Percentiles rank a stretch among this genome's conserved stretches.
Evolutionary conservation across 2,113 vertebrate genomes (phyloP).

Genomic region (Cyrtonyx montezumae): DNA sequence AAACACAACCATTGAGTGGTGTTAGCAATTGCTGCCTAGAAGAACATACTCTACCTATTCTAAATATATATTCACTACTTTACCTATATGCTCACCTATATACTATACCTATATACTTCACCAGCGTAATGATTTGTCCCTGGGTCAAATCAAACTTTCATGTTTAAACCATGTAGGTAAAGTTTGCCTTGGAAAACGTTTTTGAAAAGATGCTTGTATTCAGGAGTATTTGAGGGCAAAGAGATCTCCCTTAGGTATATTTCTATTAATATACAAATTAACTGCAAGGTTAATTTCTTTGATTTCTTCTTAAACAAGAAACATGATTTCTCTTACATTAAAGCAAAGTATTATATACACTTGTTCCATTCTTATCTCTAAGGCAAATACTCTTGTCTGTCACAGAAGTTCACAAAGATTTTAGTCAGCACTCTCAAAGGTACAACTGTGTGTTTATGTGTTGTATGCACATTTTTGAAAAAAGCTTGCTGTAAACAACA

Average conservation of each 20-base stretch:
- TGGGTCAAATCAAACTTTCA: rapidly evolving
- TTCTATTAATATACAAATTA: neutral
- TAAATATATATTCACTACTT: neutral
- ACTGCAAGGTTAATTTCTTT: neutral
- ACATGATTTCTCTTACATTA: neutral
- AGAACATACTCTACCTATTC: neutral
- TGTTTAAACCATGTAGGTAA: neutral
- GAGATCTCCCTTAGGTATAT: neutral
- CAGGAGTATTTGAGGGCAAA: neutral
- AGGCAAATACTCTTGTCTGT: neutral
- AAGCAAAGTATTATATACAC: neutral
- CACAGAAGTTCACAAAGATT: neutral
- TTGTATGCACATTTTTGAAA: neutral
- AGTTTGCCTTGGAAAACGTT: neutral
- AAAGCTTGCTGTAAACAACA: neutral
- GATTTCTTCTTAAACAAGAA: neutral
- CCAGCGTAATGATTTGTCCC: neutral
- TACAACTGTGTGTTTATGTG: neutral
- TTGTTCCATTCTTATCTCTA: neutral
- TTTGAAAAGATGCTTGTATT: neutral
- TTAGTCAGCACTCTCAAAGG: neutral
- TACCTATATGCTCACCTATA: too few relatives aligned
- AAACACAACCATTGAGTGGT: rapidly evolving
- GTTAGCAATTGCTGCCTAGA: neutral
- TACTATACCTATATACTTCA: neutral